phyloP scores from a whole-genome alignment of 2,113 vertebrate species.

The Xiphorhynchus elegans region DNA sequence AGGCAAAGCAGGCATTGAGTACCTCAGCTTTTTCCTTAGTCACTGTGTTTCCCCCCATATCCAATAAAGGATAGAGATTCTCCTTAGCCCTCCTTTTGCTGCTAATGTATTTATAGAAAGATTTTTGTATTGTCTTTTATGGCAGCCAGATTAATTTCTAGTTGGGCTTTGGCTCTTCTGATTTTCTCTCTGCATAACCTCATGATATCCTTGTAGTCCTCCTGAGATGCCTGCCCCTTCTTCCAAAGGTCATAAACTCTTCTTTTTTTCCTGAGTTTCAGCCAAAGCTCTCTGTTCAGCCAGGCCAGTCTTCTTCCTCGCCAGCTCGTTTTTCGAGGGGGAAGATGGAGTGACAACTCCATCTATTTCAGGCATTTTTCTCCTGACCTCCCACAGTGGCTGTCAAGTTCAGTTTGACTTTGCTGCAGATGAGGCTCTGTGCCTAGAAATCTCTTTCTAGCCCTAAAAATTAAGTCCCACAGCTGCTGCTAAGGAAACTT shows the following conservation, averaged over 20 bases:
- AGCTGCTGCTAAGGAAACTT: conserved; percentile 36
- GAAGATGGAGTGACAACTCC: conserved; percentile 17
- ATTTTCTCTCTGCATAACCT: neutral
- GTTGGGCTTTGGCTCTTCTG: neutral
- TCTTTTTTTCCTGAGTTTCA: neutral
- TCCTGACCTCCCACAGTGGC: conserved; percentile 38
- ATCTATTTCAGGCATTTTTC: conserved; percentile 21
- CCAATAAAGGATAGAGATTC: neutral
- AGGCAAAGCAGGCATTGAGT: neutral
- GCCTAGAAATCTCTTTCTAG: conserved; percentile 46
- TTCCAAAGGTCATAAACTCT: conserved; percentile 5
- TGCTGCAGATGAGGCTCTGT: conserved; percentile 34
- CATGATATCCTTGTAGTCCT: neutral
- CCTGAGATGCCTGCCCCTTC: neutral
- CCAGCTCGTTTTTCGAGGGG: neutral
- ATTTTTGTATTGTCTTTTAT: neutral
- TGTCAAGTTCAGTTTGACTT: conserved; percentile 28
- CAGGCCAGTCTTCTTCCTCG: neutral
- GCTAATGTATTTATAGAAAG: neutral
- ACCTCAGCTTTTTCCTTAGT: neutral
- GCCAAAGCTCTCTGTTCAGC: neutral
- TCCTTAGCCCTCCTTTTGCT: neutral
- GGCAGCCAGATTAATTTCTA: neutral
- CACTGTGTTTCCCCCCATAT: neutral
- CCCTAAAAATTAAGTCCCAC: conserved; percentile 23